phyloP scores from a whole-genome alignment of 2,888 invertebrate species.

The Aricia artaxerxes region DNA sequence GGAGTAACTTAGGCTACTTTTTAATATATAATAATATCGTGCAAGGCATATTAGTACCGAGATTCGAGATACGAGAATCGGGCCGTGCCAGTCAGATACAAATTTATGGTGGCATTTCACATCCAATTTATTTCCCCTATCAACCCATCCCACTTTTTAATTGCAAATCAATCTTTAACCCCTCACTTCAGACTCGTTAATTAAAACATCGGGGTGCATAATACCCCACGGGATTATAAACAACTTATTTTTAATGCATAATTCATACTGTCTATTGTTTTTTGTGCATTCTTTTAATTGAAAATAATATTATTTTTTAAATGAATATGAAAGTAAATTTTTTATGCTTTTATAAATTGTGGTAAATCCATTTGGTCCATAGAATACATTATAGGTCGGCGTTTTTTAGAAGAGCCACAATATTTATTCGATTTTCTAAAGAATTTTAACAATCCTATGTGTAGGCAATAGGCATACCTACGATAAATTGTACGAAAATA shows the following conservation, averaged over 20 bases:
- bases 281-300: not conserved
- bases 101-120: not conserved
- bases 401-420: not conserved
- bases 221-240: conserved; percentile 1
- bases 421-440: not conserved
- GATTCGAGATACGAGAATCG: not conserved
- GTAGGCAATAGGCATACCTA: too few species aligned
- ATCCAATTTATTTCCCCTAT: conserved; percentile 17
- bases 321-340: not conserved
- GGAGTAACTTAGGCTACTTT: too few species aligned
- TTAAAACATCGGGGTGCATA: conserved; percentile 21
- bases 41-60: not conserved
- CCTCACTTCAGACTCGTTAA: conserved; percentile 18
- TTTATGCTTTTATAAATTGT: not conserved
- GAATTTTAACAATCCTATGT: not conserved
- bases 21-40: not conserved
- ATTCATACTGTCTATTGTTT: not conserved
- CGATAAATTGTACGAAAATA: not conserved
- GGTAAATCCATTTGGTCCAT: not conserved
- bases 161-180: conserved; percentile 29
- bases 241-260: conserved; percentile 16
- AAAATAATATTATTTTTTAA: not conserved
- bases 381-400: too few species aligned
- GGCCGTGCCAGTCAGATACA: not conserved
- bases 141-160: conserved; percentile 20